Percentiles rank a stretch among this genome's conserved stretches.
phyloP scores from a whole-genome alignment of 2,888 invertebrate genomes.

The Petrolisthes cinctipes region DNA sequence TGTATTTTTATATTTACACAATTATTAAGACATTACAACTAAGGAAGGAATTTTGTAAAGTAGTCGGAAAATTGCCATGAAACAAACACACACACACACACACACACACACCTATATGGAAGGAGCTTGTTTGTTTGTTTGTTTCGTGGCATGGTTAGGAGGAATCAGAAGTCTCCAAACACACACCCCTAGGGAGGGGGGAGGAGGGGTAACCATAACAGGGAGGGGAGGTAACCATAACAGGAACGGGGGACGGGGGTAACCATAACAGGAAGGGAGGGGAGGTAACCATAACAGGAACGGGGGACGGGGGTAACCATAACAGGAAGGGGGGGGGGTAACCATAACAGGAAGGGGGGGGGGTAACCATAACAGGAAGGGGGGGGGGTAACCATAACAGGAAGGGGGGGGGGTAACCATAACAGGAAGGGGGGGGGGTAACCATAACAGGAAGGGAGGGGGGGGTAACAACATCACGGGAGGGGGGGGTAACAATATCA shows the following conservation, averaged over 20 bases:
- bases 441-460: background rate
- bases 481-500: background rate
- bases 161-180: too few relatives aligned
- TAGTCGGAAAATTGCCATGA: background rate
- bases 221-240: background rate
- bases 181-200: too few relatives aligned
- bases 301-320: background rate
- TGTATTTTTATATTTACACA: too few relatives aligned
- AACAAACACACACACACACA: too few relatives aligned
- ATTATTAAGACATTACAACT: too few relatives aligned
- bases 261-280: background rate
- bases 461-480: background rate
- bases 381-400: background rate
- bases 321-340: background rate
- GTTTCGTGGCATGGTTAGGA: too few relatives aligned
- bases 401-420: background rate
- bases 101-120: too few relatives aligned
- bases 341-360: background rate
- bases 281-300: background rate
- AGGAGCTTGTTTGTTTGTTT: too few relatives aligned
- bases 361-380: background rate
- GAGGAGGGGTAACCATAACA: background rate
- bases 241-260: background rate
- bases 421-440: background rate
- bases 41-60: too few relatives aligned